Evolutionary conservation across 2,888 invertebrate genomes (phyloP).

Genomic region (Neria commutata): DNA sequence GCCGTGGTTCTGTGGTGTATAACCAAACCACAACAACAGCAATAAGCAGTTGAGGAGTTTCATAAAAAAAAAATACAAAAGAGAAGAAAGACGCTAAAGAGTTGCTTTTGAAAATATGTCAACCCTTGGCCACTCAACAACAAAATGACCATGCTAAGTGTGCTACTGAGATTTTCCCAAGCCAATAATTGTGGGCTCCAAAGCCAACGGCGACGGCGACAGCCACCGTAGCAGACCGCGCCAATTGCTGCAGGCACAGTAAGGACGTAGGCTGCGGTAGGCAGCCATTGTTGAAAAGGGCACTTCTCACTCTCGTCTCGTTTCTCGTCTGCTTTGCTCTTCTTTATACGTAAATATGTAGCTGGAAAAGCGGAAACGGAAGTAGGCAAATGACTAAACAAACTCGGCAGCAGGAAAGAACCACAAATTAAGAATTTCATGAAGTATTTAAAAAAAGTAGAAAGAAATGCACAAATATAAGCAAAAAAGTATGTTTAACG

Average conservation of each 20-base stretch:
- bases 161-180: constrained; percentile 54
- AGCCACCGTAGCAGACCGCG: constrained; percentile 50
- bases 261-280: constrained; percentile 42
- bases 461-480: not conserved
- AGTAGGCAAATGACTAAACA: too few relatives aligned
- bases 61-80: too few relatives aligned
- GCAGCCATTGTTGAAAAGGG: constrained; percentile 4
- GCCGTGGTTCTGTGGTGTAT: too few relatives aligned
- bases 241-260: constrained; percentile 48
- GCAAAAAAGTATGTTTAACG: too few relatives aligned
- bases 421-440: not conserved
- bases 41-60: too few relatives aligned
- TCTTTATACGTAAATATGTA: too few relatives aligned
- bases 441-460: not conserved
- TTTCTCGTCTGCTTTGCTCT: too few relatives aligned
- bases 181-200: constrained; percentile 48
- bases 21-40: too few relatives aligned
- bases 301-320: too few relatives aligned
- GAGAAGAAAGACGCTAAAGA: too few relatives aligned
- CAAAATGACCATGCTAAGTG: constrained; percentile 55
- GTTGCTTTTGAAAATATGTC: too few relatives aligned
- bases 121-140: constrained; percentile 28
- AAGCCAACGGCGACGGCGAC: constrained; percentile 23
- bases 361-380: not conserved
- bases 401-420: not conserved